A percentile compares a stretch with the other conserved stretches of the same genome.
Conservation (phyloP, 53 echinoderm and acorn worm genomes). For the Pentamera pediparva region DNA sequence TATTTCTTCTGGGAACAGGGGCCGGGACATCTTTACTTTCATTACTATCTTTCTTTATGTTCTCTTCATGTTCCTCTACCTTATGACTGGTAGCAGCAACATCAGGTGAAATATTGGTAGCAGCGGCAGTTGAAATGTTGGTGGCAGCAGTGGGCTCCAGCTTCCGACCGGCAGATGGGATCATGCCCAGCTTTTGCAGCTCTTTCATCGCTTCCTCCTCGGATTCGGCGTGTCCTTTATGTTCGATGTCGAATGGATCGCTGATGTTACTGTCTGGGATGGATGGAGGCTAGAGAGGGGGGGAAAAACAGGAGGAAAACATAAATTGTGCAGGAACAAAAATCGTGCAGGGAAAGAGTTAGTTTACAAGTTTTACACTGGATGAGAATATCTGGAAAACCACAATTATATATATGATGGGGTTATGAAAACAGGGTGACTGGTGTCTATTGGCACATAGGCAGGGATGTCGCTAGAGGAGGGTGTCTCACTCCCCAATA, state of each 20-base stretch:
- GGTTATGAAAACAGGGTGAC: not conserved
- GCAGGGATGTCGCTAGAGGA: no score
- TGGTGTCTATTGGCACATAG: no score
- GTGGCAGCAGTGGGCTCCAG: not conserved
- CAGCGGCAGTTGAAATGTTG: no score
- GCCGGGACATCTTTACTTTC: not conserved
- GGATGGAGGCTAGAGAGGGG: not conserved
- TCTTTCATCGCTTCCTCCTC: conserved; percentile 59
- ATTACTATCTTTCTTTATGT: conserved; percentile 36
- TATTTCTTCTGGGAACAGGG: conserved; percentile 2
- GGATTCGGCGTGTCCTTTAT: conserved; percentile 56
- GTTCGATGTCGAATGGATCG: conserved; percentile 75
- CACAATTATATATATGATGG: not conserved
- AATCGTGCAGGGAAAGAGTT: not conserved
- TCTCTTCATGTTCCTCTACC: conserved; percentile 29
- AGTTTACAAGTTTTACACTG: no score
- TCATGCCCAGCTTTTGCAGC: conserved; percentile 59
- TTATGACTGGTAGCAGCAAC: conserved; percentile 17
- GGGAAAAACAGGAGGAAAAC: not conserved
- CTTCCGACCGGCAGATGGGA: not conserved
- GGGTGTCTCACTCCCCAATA: no score
- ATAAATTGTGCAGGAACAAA: not conserved
- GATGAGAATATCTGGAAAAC: no score
- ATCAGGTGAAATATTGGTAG: not conserved
- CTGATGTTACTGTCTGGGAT: conserved; percentile 49